Percentiles rank a stretch among this genome's conserved stretches.
phyloP scores from a whole-genome alignment of 2,113 vertebrate species.

The Psettodes erumei region DNA sequence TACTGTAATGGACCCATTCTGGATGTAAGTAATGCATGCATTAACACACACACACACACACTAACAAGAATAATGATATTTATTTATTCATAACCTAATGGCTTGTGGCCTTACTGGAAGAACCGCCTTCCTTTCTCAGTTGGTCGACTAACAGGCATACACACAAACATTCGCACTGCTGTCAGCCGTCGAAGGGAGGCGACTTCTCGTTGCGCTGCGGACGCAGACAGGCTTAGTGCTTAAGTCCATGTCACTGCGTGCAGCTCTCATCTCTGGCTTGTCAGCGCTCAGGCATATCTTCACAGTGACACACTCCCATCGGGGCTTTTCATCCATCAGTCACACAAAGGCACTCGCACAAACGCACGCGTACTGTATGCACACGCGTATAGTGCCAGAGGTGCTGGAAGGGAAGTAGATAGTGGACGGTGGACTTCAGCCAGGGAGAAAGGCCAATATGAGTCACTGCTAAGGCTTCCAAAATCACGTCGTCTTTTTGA shows the following conservation, averaged over 20 bases:
- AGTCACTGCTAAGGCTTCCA: constrained; percentile 47
- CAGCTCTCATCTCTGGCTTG: constrained; percentile 15
- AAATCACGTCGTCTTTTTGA: constrained; percentile 21
- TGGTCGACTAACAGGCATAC: neutral
- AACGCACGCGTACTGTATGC: constrained; percentile 4
- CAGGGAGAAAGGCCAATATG: constrained; percentile 46
- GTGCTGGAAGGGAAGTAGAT: constrained; percentile 26
- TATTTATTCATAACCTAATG: constrained; percentile 73
- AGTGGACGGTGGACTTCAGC: constrained; percentile 40
- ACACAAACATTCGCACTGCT: constrained; percentile 1
- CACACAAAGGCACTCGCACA: neutral
- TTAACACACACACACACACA: constrained; percentile 13
- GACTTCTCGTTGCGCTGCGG: neutral
- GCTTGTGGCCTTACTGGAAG: constrained; percentile 48
- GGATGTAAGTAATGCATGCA: constrained; percentile 87
- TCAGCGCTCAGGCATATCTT: constrained; percentile 29
- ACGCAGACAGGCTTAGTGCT: neutral
- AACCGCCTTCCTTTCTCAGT: constrained; percentile 34
- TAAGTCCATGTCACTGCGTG: neutral
- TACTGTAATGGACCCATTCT: constrained; percentile 97
- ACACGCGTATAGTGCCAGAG: constrained; percentile 14
- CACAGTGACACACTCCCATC: constrained; percentile 20
- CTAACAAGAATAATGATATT: constrained; percentile 43
- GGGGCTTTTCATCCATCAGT: constrained; percentile 2
- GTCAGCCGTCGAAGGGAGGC: neutral